Evolutionary conservation across 92 coral and sea anemone species (phyloP).

Genomic region (Pocillopora meandrina): DNA sequence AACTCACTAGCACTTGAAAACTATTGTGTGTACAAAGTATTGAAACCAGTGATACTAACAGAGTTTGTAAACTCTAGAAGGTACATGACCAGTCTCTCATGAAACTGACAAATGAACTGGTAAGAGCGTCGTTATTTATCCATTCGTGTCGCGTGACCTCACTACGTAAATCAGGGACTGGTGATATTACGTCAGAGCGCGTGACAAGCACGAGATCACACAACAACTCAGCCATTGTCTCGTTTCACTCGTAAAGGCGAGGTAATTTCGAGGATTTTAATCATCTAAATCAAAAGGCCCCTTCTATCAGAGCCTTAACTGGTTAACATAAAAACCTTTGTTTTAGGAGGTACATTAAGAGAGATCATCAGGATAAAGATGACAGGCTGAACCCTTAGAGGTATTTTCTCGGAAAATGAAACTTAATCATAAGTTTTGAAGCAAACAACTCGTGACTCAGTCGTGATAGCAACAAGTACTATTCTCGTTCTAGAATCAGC

Average conservation of each 20-base stretch:
- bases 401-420: background rate
- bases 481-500: background rate
- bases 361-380: too few species aligned
- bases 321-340: too few species aligned
- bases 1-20: background rate
- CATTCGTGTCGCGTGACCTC: background rate
- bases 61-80: background rate
- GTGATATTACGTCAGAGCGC: background rate
- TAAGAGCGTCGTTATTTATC: background rate
- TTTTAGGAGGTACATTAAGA: too few species aligned
- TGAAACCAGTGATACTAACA: background rate
- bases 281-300: background rate
- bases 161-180: background rate
- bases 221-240: background rate
- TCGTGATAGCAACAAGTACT: background rate
- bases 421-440: background rate
- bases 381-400: background rate
- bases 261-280: background rate
- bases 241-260: too few species aligned
- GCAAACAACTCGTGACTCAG: background rate
- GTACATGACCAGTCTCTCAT: background rate
- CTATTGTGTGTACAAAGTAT: background rate
- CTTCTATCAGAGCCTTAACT: too few species aligned
- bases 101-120: background rate
- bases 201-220: slow-evolving; percentile 12